These are phyloP conservation scores for Drosophila willistoni DNA, from an alignment of 1,140 invertebrate species.

Conservation along the genomic window DNA sequence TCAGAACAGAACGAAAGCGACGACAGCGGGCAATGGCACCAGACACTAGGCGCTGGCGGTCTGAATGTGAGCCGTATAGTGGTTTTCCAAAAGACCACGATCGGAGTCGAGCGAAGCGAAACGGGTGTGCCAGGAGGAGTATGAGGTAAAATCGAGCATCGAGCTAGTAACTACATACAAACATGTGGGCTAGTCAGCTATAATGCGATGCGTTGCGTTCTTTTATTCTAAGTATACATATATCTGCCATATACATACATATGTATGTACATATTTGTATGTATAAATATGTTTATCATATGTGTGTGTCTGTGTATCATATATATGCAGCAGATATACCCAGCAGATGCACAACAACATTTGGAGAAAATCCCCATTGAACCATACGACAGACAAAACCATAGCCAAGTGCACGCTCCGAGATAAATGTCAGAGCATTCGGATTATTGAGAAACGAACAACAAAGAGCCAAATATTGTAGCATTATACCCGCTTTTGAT, in stretches of 20 bases:
- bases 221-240: slow-evolving; percentile 24
- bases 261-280: slow-evolving; percentile 21
- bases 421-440: slow-evolving; percentile 10
- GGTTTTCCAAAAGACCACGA: slow-evolving; percentile 65
- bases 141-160: slow-evolving; percentile 13
- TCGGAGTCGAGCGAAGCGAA: slow-evolving; percentile 23
- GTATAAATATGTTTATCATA: slow-evolving; percentile 15
- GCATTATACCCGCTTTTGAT: slow-evolving; percentile 9
- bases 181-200: slow-evolving; percentile 44
- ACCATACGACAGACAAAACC: neutral
- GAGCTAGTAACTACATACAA: slow-evolving; percentile 45
- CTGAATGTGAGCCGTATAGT: slow-evolving; percentile 73
- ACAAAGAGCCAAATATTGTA: neutral
- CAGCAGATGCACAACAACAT: slow-evolving; percentile 8
- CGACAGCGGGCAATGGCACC: slow-evolving; percentile 2
- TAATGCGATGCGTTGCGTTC: slow-evolving; percentile 78
- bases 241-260: slow-evolving; percentile 16
- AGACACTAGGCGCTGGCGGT: neutral
- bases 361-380: slow-evolving; percentile 21
- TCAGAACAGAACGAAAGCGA: slow-evolving; percentile 53
- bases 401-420: neutral
- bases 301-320: neutral
- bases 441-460: slow-evolving; percentile 7
- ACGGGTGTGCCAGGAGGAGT: slow-evolving; percentile 7
- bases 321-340: slow-evolving; percentile 7